Conservation (phyloP, 2,888 invertebrate species). For the Lasioglossum vierecki region DNA sequence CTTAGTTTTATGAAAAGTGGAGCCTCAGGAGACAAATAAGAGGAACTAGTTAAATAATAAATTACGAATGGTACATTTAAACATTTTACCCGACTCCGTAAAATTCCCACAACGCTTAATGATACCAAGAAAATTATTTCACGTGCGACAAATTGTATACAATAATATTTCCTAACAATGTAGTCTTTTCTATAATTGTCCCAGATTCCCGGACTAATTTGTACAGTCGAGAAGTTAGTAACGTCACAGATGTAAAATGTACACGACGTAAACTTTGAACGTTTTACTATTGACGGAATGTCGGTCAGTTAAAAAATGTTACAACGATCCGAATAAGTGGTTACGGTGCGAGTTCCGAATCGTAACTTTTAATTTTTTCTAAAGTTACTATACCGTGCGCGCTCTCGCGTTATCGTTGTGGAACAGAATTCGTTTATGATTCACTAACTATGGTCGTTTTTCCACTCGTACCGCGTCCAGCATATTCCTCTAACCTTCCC, state of each 20-base stretch:
- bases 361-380: constrained; percentile 2
- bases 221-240: background rate
- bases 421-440: background rate
- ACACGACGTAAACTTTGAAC: background rate
- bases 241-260: background rate
- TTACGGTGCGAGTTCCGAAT: background rate
- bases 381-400: background rate
- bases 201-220: background rate
- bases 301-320: background rate
- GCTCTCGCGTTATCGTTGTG: background rate
- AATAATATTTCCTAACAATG: background rate
- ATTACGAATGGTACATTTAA: background rate
- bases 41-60: background rate
- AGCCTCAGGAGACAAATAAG: background rate
- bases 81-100: background rate
- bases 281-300: background rate
- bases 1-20: background rate
- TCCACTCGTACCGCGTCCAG: background rate
- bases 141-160: background rate
- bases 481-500: background rate
- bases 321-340: background rate
- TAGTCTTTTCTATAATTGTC: background rate
- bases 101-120: background rate
- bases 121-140: background rate
- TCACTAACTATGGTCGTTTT: background rate